phyloP scores from a whole-genome alignment of 2,113 vertebrate species.

The Saiga tatarica region DNA sequence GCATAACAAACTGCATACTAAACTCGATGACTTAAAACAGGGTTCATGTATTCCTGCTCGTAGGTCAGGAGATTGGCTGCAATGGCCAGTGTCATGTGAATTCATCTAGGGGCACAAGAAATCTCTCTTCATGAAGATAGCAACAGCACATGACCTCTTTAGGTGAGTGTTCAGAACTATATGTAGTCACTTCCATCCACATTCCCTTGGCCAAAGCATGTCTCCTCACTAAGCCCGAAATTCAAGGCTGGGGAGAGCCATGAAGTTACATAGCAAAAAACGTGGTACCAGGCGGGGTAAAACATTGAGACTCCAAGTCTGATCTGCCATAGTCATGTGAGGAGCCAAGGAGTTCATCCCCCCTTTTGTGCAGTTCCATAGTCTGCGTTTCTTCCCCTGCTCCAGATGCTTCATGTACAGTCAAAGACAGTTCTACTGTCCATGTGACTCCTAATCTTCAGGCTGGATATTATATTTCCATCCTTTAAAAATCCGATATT shows the following conservation, averaged over 20 bases:
- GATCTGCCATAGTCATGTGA: neutral
- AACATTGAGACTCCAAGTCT: neutral
- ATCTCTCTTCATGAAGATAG: neutral
- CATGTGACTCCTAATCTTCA: slow-evolving; percentile 44
- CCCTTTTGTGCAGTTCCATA: neutral
- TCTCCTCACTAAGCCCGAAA: neutral
- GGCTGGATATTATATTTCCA: slow-evolving; percentile 59
- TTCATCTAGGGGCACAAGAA: neutral
- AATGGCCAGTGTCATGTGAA: neutral
- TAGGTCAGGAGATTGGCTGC: neutral
- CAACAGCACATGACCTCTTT: neutral
- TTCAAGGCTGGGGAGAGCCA: neutral
- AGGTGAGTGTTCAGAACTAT: neutral
- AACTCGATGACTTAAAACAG: neutral
- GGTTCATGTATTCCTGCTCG: neutral
- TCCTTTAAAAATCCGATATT: slow-evolving; percentile 61
- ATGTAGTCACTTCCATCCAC: neutral
- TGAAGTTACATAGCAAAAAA: neutral
- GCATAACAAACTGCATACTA: neutral
- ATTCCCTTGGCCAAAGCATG: neutral
- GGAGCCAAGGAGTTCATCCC: neutral
- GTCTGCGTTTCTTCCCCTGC: neutral
- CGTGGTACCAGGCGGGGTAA: neutral
- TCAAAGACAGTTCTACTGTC: slow-evolving; percentile 49
- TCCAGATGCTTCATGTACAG: neutral